A percentile compares a stretch with the other conserved stretches of the same genome.
These are phyloP conservation scores for Hippocampus mohnikei DNA, from an alignment of 2,113 vertebrate species.

Conservation along the genomic window DNA sequence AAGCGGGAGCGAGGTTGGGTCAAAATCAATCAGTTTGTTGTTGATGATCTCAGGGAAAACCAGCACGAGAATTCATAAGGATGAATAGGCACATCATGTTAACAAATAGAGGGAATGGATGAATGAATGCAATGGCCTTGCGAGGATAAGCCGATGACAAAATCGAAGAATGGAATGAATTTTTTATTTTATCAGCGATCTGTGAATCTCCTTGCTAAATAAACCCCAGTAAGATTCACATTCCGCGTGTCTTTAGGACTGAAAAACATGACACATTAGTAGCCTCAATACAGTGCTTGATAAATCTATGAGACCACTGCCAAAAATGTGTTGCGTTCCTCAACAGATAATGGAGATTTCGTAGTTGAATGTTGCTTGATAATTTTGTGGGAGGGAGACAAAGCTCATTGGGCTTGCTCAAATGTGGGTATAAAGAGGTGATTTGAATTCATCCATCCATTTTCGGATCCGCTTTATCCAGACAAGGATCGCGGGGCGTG, in stretches of 20 bases:
- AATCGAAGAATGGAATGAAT: neutral
- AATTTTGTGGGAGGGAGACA: no score
- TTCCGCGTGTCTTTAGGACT: neutral
- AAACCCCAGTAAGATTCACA: constrained; percentile 23
- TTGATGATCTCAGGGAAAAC: constrained; percentile 12
- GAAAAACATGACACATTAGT: constrained; percentile 13
- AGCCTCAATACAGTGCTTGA: neutral
- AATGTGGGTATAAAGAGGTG: no score
- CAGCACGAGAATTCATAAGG: constrained; percentile 6
- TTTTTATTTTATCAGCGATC: neutral
- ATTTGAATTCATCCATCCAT: no score
- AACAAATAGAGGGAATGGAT: neutral
- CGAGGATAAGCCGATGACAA: no score
- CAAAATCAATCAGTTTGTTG: neutral
- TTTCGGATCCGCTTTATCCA: no score
- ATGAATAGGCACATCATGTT: constrained; percentile 16
- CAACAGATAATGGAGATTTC: no score
- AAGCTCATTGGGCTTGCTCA: no score
- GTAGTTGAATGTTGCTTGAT: no score
- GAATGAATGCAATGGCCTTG: neutral
- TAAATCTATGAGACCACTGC: no score
- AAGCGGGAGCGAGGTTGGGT: neutral
- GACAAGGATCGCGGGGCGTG: no score
- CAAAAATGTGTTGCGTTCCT: no score
- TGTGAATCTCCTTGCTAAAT: constrained; percentile 14